These are phyloP conservation scores for Conomelus anceps DNA, from an alignment of 2,888 invertebrate genomes.

Conservation along the genomic window DNA sequence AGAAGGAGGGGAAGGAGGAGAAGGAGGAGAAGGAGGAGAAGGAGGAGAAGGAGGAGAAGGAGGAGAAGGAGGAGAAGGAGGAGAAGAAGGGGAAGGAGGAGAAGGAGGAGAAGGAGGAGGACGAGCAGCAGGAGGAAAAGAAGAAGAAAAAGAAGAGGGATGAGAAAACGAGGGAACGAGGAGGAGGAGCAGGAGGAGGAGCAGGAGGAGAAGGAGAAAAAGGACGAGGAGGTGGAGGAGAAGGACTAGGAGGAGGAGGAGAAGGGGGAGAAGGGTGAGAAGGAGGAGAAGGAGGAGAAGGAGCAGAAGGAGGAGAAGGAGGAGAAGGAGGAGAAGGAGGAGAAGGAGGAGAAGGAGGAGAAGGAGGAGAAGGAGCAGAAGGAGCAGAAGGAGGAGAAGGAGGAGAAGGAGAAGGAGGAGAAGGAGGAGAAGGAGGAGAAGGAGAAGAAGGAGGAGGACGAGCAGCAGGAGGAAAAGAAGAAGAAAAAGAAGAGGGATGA, in stretches of 20 bases:
- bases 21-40: background rate
- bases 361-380: slow-evolving; percentile 26
- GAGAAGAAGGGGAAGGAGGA: background rate
- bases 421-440: slow-evolving; percentile 35
- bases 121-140: background rate
- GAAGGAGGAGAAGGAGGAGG: background rate
- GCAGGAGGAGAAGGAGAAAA: background rate
- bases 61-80: background rate
- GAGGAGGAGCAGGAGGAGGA: background rate
- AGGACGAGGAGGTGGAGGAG: background rate
- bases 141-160: background rate
- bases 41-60: background rate
- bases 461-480: slow-evolving; percentile 30
- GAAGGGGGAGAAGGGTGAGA: background rate
- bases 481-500: too few relatives aligned
- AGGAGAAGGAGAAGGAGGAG: slow-evolving; percentile 35
- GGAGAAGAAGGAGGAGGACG: slow-evolving; percentile 42
- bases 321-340: background rate
- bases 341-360: slow-evolving; percentile 39
- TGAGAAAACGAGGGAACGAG: too few relatives aligned
- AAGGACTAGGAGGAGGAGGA: too few relatives aligned
- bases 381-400: background rate
- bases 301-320: too few relatives aligned
- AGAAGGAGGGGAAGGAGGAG: background rate
- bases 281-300: background rate